Base-by-base conservation (phyloP, 2,888 invertebrate genomes). In the Acleris sparsana region DNA sequence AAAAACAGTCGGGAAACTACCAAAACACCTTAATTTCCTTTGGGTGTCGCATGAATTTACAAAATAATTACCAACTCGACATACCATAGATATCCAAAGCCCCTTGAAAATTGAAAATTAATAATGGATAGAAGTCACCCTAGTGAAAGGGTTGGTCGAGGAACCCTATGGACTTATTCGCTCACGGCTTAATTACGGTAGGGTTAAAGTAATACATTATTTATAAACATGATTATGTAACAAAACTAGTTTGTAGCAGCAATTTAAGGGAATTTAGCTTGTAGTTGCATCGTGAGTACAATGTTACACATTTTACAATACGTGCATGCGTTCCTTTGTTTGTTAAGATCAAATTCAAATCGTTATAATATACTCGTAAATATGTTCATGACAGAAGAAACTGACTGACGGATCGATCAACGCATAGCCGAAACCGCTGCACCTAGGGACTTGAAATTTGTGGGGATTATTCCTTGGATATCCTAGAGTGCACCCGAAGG, bases 51-150 rank as follows among this genome's bases (percentile, higher is more conserved):
- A n/a, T 49, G 49, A 60, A 55, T 55, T 55, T 49, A 29, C 29
- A 44, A 60, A 55, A 59, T 60, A 64, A 64, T 64, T 64, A 64
- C 25, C 18, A 59, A 53, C 48, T 51, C 39, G 13, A 43, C 29
- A 62, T 44, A n/a, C 33, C 18, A 44, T 22, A 20, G 18, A 29
- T 53, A 33, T 29, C 33, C 25, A 56, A 53, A 53, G 46, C 22
- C 60, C 49, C 53, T 55, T 51, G 56, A 55, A 64, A 60, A 64
- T 64, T 64, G 53, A 64, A 64, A 64, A 64, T 64, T 64, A 59
- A 64, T 64, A 44, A 64, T 64, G 49, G 29, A 64, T 51, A 51
- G 43, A 17, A 59, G 48, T 29, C 53, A 49, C 53, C 64, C 64
- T 51, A n/a, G 3, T 49, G 29, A 44, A 64, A 64, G 60, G 64